A percentile compares a stretch with the other conserved stretches of the same genome.
phyloP scores from a whole-genome alignment of 1,140 invertebrate species.

The fruit fly (Drosophila melanogaster) region DNA sequence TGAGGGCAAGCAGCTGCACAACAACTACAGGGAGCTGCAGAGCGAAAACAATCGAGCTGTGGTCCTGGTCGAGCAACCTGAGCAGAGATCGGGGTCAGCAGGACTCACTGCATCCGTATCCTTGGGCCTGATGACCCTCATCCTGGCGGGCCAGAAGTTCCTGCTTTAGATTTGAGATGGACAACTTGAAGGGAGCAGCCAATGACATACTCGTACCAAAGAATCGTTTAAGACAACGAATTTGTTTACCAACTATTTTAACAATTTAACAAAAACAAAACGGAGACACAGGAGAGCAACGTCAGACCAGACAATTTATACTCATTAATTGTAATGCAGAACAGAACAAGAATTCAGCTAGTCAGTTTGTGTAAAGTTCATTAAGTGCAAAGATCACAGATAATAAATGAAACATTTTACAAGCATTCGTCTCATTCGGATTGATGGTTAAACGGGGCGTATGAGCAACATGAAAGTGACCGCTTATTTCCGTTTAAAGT shows the following conservation, averaged over 20 bases:
- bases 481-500: constrained; percentile 36
- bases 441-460: constrained; percentile 14
- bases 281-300: constrained; percentile 34
- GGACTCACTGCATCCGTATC: constrained; percentile 11
- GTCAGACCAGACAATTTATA: constrained; percentile 64
- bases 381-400: constrained; percentile 52
- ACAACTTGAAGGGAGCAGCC: constrained; percentile 12
- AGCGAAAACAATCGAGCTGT: constrained; percentile 77
- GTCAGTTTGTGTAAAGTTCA: constrained; percentile 68
- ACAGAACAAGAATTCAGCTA: constrained; percentile 50
- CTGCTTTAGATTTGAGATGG: constrained; percentile 28
- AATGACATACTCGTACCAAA: constrained; percentile 66
- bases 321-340: constrained; percentile 67
- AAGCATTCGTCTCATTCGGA: constrained; percentile 11
- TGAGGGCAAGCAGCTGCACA: constrained; percentile 74
- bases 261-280: constrained; percentile 1
- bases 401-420: constrained; percentile 58
- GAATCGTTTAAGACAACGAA: constrained; percentile 54
- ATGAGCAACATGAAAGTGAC: constrained; percentile 51
- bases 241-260: constrained; percentile 33
- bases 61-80: constrained; percentile 54
- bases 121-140: constrained; percentile 19
- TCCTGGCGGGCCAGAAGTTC: constrained; percentile 39
- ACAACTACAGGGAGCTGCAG: constrained; percentile 85
- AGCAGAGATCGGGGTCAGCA: constrained; percentile 18